phyloP scores from a whole-genome alignment of 1,140 invertebrate genomes.

The Asobara japonica region DNA sequence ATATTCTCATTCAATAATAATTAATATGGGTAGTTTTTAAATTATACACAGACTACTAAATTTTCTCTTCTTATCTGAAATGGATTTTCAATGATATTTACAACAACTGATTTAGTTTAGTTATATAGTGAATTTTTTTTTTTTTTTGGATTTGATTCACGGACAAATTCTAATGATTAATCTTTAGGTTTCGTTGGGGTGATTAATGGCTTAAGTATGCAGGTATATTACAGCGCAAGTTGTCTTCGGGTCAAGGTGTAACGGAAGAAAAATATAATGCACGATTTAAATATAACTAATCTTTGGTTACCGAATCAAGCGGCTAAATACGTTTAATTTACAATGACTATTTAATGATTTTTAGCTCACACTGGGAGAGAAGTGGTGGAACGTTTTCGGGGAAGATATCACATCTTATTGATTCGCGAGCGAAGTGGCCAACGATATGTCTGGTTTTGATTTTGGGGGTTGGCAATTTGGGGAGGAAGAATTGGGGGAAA shows the following conservation, averaged over 20 bases:
- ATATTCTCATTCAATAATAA: constrained; percentile 17
- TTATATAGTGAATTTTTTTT: neutral
- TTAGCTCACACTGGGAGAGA: neutral
- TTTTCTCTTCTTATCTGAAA: constrained; percentile 7
- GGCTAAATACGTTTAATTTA: constrained; percentile 12
- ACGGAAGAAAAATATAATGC: constrained; percentile 15
- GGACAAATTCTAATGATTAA: neutral
- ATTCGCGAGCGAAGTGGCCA: neutral
- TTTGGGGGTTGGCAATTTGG: too few relatives aligned
- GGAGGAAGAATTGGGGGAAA: too few relatives aligned
- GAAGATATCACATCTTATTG: neutral
- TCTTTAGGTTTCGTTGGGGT: neutral
- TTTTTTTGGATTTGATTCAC: neutral
- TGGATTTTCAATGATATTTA: constrained; percentile 7
- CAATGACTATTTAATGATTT: constrained; percentile 9
- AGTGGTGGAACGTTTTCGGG: neutral
- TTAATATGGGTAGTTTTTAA: constrained; percentile 8
- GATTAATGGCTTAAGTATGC: neutral
- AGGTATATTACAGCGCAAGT: constrained; percentile 14
- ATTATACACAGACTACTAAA: constrained; percentile 8
- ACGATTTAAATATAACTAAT: constrained; percentile 29
- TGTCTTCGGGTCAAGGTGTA: neutral
- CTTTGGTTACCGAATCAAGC: constrained; percentile 27
- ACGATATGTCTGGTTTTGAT: too few relatives aligned
- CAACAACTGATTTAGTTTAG: neutral